Conservation (phyloP, 1,140 invertebrate species). For the Samia ricini region DNA sequence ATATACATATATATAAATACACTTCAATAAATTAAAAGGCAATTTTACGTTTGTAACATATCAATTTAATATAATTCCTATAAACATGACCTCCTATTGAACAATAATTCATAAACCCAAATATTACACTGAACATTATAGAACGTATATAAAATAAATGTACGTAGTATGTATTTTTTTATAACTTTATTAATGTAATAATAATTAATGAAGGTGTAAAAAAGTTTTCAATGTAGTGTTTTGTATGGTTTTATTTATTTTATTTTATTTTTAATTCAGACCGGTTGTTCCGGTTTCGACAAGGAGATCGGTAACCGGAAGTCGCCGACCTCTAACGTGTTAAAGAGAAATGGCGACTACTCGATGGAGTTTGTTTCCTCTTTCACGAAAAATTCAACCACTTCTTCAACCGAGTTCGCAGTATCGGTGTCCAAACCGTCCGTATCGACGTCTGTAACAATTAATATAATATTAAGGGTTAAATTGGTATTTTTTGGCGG, state of each 20-base stretch:
- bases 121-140: constrained; percentile 59
- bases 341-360: constrained; percentile 60
- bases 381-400: constrained; percentile 98
- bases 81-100: constrained; percentile 73
- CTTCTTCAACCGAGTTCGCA: constrained; percentile 95
- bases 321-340: constrained; percentile 43
- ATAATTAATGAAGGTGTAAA: constrained; percentile 49
- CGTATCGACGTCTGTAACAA: constrained; percentile 91
- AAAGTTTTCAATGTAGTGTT: constrained; percentile 42
- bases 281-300: constrained; percentile 24
- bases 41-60: constrained; percentile 65
- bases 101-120: constrained; percentile 65
- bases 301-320: constrained; percentile 35
- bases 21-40: constrained; percentile 65
- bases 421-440: constrained; percentile 92
- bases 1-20: constrained; percentile 27
- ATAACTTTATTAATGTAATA: constrained; percentile 35
- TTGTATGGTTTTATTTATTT: constrained; percentile 33
- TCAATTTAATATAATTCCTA: constrained; percentile 73
- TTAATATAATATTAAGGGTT: constrained; percentile 4
- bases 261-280: constrained; percentile 12
- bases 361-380: constrained; percentile 93
- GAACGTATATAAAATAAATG: neutral
- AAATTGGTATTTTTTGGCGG: neutral
- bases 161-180: neutral